A percentile compares a stretch with the other conserved stretches of the same genome.
Conservation (phyloP, 2,888 invertebrate species). For the Lepidochitona cinerea region DNA sequence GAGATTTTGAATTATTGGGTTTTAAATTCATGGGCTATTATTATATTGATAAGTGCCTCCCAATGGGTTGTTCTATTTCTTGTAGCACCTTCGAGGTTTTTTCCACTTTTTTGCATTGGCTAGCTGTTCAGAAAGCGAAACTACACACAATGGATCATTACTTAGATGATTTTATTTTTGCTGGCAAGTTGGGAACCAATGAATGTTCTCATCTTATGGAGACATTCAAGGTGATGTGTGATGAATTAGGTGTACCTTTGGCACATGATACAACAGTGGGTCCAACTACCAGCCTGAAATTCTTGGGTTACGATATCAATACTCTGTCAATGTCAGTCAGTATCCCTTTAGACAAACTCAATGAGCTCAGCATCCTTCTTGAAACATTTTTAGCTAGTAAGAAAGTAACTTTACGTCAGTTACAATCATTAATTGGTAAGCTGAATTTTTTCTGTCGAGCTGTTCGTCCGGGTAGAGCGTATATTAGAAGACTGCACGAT, state of each 20-base stretch:
- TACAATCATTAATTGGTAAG: conserved; percentile 16
- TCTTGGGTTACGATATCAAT: conserved; percentile 17
- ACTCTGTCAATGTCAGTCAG: background rate
- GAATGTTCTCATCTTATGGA: conserved; percentile 10
- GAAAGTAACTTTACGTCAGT: conserved; percentile 7
- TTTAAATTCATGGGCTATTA: background rate
- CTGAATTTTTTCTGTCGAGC: conserved; percentile 18
- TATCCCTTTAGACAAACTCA: background rate
- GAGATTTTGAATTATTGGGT: conserved; percentile 16
- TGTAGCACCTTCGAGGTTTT: conserved; percentile 11
- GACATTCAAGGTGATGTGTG: conserved; percentile 10
- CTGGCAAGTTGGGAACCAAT: background rate
- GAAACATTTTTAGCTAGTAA: background rate
- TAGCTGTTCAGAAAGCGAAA: background rate
- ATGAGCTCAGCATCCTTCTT: conserved; percentile 3
- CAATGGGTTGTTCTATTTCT: conserved; percentile 9
- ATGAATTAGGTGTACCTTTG: conserved; percentile 17
- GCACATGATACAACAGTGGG: conserved; percentile 14
- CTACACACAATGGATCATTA: background rate
- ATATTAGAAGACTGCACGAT: conserved; percentile 15
- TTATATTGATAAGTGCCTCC: conserved; percentile 2
- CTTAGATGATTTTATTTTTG: background rate
- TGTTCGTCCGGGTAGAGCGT: conserved; percentile 13
- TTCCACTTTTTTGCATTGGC: conserved; percentile 16
- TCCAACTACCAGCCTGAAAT: conserved; percentile 5